Evolutionary conservation across 1,140 invertebrate genomes (phyloP).

Genomic region (Hypsibius dujardini): DNA sequence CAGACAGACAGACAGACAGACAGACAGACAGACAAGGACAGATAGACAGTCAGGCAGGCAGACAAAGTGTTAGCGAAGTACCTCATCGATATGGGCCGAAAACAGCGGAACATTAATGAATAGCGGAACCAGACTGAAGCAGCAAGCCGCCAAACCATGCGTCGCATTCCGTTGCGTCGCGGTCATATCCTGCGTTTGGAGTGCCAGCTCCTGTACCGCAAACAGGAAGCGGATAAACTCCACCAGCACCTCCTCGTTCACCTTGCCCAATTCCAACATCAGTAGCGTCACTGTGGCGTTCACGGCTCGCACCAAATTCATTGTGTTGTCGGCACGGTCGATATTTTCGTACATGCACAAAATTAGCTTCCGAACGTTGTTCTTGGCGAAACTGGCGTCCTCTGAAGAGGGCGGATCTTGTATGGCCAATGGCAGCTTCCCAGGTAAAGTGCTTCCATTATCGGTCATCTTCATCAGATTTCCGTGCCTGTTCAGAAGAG

Average conservation of each 20-base stretch:
- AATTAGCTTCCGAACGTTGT: conserved; percentile 68
- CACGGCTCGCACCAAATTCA: conserved; percentile 66
- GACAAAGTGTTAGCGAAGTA: too few species aligned
- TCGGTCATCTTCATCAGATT: conserved; percentile 39
- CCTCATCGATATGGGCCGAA: neutral
- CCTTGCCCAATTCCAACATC: conserved; percentile 55
- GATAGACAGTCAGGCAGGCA: too few species aligned
- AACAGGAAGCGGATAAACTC: conserved; percentile 66
- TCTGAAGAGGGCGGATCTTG: conserved; percentile 43
- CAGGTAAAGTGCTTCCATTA: neutral
- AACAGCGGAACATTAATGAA: neutral
- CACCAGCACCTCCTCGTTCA: conserved; percentile 65
- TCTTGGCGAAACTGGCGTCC: conserved; percentile 87
- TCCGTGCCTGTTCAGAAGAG: too few species aligned
- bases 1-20: too few species aligned
- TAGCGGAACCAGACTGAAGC: neutral
- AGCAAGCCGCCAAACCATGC: neutral
- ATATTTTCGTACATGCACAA: conserved; percentile 52
- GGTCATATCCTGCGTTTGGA: neutral
- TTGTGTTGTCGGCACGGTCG: conserved; percentile 54
- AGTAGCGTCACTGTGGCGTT: conserved; percentile 78
- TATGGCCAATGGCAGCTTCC: conserved; percentile 14
- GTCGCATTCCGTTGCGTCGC: neutral
- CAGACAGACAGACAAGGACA: too few species aligned
- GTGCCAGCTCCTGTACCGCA: conserved; percentile 36